Conservation (phyloP, 2,888 invertebrate genomes). For the Euphydryas editha region DNA sequence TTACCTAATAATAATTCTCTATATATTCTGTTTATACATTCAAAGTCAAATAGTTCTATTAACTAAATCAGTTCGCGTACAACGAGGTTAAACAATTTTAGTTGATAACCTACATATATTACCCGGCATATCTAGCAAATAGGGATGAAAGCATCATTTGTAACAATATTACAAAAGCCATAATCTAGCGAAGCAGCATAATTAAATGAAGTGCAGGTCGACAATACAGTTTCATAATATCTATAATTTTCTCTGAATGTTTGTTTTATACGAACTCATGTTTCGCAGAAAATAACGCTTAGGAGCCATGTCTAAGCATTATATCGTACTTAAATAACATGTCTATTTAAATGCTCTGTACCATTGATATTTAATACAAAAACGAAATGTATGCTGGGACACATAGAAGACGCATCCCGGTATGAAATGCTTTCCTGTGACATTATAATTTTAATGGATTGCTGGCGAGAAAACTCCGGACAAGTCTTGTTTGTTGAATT, state of each 20-base stretch:
- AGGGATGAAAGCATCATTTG: conserved; percentile 34
- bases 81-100: conserved; percentile 29
- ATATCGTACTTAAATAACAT: conserved; percentile 6
- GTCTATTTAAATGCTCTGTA: not conserved
- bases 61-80: conserved; percentile 21
- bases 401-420: too few species aligned
- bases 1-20: not conserved
- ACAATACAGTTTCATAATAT: conserved; percentile 35
- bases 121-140: conserved; percentile 32
- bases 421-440: too few species aligned
- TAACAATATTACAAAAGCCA: conserved; percentile 35
- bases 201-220: conserved; percentile 37
- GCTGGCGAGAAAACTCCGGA: too few species aligned
- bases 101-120: conserved; percentile 32
- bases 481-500: too few species aligned
- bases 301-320: conserved; percentile 18
- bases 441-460: too few species aligned
- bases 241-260: conserved; percentile 37
- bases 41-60: not conserved
- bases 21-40: not conserved
- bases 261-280: conserved; percentile 33
- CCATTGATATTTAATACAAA: not conserved
- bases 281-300: conserved; percentile 27
- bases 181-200: conserved; percentile 29
- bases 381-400: too few species aligned